Conservation (phyloP, 2,888 invertebrate species). For the Nephrotoma guestfalica region DNA sequence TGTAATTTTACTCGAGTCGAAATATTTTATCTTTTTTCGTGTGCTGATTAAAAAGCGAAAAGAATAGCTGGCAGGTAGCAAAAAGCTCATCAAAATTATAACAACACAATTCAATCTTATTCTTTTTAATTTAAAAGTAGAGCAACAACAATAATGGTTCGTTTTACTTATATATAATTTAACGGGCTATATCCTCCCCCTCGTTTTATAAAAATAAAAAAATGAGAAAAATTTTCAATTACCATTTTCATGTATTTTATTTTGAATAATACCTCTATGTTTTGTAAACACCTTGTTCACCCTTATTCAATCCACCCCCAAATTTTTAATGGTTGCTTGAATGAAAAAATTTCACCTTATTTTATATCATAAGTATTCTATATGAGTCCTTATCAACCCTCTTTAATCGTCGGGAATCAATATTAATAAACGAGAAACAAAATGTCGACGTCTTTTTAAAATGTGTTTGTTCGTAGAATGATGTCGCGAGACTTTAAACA, state of each 20-base stretch:
- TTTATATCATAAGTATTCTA: neutral
- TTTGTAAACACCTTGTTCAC: neutral
- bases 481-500: neutral
- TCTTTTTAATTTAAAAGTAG: neutral
- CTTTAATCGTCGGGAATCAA: neutral
- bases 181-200: neutral
- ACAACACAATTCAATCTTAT: neutral
- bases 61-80: neutral
- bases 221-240: neutral
- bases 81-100: neutral
- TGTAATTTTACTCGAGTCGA: neutral
- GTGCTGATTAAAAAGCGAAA: neutral
- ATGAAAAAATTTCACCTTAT: neutral
- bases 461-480: neutral
- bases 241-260: neutral
- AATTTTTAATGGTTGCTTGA: neutral
- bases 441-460: neutral
- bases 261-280: neutral
- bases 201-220: neutral
- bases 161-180: neutral
- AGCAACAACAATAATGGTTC: neutral
- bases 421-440: neutral
- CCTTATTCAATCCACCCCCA: neutral
- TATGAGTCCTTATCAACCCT: neutral
- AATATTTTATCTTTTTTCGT: neutral